Evolutionary conservation across 1,140 invertebrate genomes (phyloP), one percentile per base, ranked within the genome.

Genomic region (Tetramorium alpestre): DNA sequence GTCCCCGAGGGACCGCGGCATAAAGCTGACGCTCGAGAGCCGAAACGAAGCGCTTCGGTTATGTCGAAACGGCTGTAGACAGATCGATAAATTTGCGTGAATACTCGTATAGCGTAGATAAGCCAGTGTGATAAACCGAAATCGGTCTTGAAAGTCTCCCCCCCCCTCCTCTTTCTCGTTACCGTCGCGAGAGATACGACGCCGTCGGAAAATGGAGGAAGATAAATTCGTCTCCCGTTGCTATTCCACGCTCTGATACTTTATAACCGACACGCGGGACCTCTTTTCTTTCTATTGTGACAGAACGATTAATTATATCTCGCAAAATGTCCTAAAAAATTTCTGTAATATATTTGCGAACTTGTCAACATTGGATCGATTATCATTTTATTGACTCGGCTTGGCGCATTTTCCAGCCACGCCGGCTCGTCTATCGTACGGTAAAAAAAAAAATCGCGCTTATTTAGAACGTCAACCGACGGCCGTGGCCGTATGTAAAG

Each of bases 11-110:
- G 88, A 91, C 25, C 33, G 88, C 85, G 80, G 88, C 92, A 92
- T 94, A 94, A 94, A 94, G 92, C 91, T 90, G 88, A 93, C 91
- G 90, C 87, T 92, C 88, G 86, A 89, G 44, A 80, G 73, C 60
- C 70, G 58, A 78, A 88, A 64, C 87, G 64, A 60, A 65, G 51
- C 6, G 41, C n/a, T 49, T 69, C 25, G 60, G 41, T 49, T 76
- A 65, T 70, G 80, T 62, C 88, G 81, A 90, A 90, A 90, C 87
- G 88, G 77, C 86, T 76, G 86, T 65, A 82, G 90, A 91, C 88
- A 93, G 93, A 94, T 94, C 94, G 91, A 94, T 94, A 94, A 94
- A 94, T 94, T 94, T 94, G 89, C 93, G 91, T 93, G 90, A 93
- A 94, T 94, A 94, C 92, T 91, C 92, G 87, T 89, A 85, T 64